Evolutionary conservation across 2,888 invertebrate genomes (phyloP), one percentile per base, ranked within the genome.

Genomic region (Oscheius sp.): DNA sequence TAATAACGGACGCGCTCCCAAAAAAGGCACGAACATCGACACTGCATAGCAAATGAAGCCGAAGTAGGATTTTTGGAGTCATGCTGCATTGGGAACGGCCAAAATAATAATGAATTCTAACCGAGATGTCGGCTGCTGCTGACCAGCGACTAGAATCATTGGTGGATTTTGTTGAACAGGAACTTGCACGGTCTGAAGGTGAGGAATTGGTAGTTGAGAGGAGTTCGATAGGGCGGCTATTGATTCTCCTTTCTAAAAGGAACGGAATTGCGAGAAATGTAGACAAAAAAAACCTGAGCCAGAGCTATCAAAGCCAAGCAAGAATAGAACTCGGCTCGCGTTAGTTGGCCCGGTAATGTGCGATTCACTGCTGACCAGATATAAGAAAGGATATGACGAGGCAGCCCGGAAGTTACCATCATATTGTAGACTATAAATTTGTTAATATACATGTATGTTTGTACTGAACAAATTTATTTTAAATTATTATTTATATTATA

Each of bases 361-460:
- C 86, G 84, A 81, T 89, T 89, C 52, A 88, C 88, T 71, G 89
- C 75, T 5, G 84, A 82, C 89, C 89, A 89, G 29, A 90, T 87
- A 68, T 87, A 84, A 4, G 89, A 88, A 17, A 89, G 81, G 20
- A 86, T 79, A 63, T 88, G 87, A 37, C 87, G 85, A 1, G 87
- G 84, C 46, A 89, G 77, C 0, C 88, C 88, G 73, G 88, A 88
- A 53, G 88, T 82, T 33, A 88, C 74, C 68, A 89, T 82, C 37
- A 89, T 84, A 12, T 88, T 88, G 79, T 89, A 89, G n/a, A 89
- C 84, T 69, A 87, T 72, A 71, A 73, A 25, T 29, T 33, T 8
- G 5, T 3, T 37, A 2, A 33, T 34, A 57, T 3, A n/a, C 17
- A 33, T 17, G 4, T 27, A 33, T 15, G 42, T 8, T 42, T 10